phyloP scores from a whole-genome alignment of 2,797 vertebrate genomes.

The Glossophaga mutica region DNA sequence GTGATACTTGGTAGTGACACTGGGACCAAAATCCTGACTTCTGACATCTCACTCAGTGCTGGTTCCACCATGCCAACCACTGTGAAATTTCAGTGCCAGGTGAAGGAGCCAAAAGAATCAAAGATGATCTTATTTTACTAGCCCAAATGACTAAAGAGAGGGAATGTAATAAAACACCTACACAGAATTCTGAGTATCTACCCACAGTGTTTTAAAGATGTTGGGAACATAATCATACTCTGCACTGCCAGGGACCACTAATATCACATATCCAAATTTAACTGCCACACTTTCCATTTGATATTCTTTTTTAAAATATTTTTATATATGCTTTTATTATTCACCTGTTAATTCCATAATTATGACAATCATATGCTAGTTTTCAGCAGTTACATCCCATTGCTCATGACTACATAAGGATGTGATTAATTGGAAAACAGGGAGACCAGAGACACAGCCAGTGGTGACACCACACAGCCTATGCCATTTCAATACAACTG shows the following conservation, averaged over 20 bases:
- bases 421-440: conserved; percentile 74
- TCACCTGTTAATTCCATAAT: conserved; percentile 86
- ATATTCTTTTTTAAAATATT: conserved; percentile 80
- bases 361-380: conserved; percentile 83
- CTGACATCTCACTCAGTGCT: not conserved
- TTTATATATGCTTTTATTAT: conserved; percentile 88
- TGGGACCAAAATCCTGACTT: not conserved
- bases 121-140: not conserved
- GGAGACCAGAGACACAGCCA: conserved; percentile 63
- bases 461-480: conserved; percentile 53
- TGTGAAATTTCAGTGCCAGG: not conserved
- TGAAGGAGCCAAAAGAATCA: not conserved
- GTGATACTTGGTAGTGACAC: not conserved
- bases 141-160: not conserved
- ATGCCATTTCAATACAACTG: conserved; percentile 15
- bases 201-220: not conserved
- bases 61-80: not conserved
- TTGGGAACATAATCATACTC: not conserved
- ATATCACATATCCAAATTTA: not conserved
- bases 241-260: not conserved
- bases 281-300: not conserved
- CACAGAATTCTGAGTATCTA: not conserved
- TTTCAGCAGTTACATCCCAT: conserved; percentile 85
- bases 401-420: conserved; percentile 78
- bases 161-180: not conserved